A percentile compares a stretch with the other conserved stretches of the same genome.
These are phyloP conservation scores for Meloidogyne hapla DNA, from an alignment of 1,140 invertebrate genomes.

Conservation along the genomic window DNA sequence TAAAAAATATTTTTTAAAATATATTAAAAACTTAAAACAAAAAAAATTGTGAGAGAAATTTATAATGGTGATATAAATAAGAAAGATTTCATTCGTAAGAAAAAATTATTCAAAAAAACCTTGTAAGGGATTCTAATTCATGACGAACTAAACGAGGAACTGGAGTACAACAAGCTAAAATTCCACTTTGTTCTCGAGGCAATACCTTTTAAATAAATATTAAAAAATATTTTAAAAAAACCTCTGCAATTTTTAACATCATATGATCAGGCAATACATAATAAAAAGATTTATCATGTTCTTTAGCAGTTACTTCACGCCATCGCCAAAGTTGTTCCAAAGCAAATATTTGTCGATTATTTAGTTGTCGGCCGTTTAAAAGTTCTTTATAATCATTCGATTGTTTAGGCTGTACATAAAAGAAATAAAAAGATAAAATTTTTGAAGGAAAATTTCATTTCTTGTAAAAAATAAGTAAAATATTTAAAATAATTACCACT, in stretches of 20 bases:
- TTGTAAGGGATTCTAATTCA: constrained; percentile 70
- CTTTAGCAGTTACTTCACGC: constrained; percentile 80
- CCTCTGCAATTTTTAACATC: constrained; percentile 83
- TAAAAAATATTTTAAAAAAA: constrained; percentile 44
- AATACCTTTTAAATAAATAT: constrained; percentile 65
- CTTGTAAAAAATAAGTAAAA: constrained; percentile 55
- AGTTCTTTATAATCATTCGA: constrained; percentile 74
- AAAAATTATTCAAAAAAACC: too few species aligned
- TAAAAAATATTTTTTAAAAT: constrained; percentile 4
- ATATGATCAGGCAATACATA: constrained; percentile 94
- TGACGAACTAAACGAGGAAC: constrained; percentile 81
- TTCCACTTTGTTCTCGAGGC: constrained; percentile 87
- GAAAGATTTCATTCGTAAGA: too few species aligned
- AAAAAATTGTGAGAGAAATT: too few species aligned
- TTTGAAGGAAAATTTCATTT: background rate
- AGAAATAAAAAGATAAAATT: constrained; percentile 66
- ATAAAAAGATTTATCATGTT: constrained; percentile 85
- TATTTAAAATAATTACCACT: constrained; percentile 71
- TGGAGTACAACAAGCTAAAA: constrained; percentile 87
- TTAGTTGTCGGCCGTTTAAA: constrained; percentile 78
- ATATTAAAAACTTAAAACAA: too few species aligned
- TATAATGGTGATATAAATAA: too few species aligned
- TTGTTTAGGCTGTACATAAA: constrained; percentile 76
- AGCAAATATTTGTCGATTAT: constrained; percentile 80
- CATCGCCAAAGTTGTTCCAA: constrained; percentile 77